Evolutionary conservation across 2,797 vertebrate species (phyloP).

Genomic region (Coregonus suidteri): DNA sequence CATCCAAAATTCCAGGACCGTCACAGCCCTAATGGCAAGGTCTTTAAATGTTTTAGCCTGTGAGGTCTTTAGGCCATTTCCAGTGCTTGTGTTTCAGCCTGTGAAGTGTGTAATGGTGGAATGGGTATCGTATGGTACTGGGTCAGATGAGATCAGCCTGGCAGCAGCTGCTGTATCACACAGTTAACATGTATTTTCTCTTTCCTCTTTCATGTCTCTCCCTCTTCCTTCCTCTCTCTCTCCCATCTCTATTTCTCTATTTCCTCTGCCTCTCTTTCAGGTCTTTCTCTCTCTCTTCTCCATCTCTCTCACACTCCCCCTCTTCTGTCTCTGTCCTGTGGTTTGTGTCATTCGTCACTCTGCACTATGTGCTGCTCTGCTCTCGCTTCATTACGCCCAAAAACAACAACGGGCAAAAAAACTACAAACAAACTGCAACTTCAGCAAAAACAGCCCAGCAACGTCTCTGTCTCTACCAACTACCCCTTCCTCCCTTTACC

Average conservation of each 20-base stretch:
- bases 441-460: constrained; percentile 33
- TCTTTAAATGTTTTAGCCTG: too few relatives aligned
- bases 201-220: constrained; percentile 4
- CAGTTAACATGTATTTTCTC: constrained; percentile 34
- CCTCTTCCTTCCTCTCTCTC: background rate
- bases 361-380: constrained; percentile 17
- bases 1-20: too few relatives aligned
- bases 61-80: background rate
- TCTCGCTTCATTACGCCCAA: constrained; percentile 41
- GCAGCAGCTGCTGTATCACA: constrained; percentile 60
- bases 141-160: constrained; percentile 45
- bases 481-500: background rate
- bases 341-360: background rate
- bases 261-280: background rate
- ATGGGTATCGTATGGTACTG: constrained; percentile 24
- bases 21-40: too few relatives aligned
- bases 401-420: constrained; percentile 42
- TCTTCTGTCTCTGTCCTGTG: constrained; percentile 1
- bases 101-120: constrained; percentile 31
- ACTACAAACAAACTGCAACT: constrained; percentile 41
- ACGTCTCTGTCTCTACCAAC: constrained; percentile 10
- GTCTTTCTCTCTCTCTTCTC: background rate
- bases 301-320: background rate
- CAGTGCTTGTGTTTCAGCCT: background rate
- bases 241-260: background rate